Evolutionary conservation across 2,888 invertebrate genomes (phyloP), one percentile per base, ranked within the genome.

Genomic region (Entomobrya multifasciata): DNA sequence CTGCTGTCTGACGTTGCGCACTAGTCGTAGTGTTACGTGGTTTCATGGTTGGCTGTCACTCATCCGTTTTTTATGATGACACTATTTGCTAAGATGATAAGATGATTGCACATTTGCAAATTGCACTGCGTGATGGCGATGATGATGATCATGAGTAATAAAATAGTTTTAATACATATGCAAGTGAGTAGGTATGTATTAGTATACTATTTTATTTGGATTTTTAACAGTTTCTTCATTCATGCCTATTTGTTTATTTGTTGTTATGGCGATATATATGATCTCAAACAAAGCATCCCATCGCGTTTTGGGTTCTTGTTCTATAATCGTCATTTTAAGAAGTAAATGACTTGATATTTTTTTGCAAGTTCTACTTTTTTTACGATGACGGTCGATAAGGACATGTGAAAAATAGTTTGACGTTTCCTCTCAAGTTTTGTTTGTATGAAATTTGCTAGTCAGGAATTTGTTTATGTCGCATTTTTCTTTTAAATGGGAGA

Each of bases 51-150:
- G 52, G 10, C 57, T 57, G 57, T 57, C 57, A 55, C 25, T 57
- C 57, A 25, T 57, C 60, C 60, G 13, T 30, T 60, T 60, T 60
- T 60, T 30, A 60, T 15, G 30, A 60, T 60, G 30, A 60, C 60
- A 30, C 30, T 55, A 55, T 20, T 4, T 22, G 8, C 60, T 22
- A 60, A 25, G 27, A 60, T 60, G 60, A 60, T 30, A 60, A 60
- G 60, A 30, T 60, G 60, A 60, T 60, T 60, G 60, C 60, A 60
- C n/a, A 60, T 60, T 60, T 60, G 60, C 30, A 60, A 60, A 60
- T 60, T 60, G 60, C 60, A 60, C 15, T 60, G 60, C 49, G 13
- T 49, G 49, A 49, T 49, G 49, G 13, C 13, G 30, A 27, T 30
- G 15, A 60, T 30, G 27, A 60, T 13, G 57, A 60, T 17, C 25